Evolutionary conservation across 2,113 vertebrate genomes (phyloP).

Genomic region (Cebus imitator): DNA sequence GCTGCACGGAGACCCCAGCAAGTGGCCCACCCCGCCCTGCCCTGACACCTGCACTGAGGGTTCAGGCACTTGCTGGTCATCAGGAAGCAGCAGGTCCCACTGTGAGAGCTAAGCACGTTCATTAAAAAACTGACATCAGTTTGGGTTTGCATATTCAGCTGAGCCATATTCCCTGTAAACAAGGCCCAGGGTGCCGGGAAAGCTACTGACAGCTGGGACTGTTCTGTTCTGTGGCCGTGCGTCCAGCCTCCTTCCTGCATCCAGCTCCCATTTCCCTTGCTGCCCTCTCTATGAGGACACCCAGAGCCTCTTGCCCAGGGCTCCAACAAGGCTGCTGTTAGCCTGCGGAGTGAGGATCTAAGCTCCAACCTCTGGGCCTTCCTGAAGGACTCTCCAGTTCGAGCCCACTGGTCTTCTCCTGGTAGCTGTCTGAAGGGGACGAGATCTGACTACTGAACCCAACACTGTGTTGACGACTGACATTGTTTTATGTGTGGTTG

Average conservation of each 20-base stretch:
- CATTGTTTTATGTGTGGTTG: accelerated
- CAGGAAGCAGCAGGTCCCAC: not conserved
- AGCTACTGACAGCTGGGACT: too few species aligned
- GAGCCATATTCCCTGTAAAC: not conserved
- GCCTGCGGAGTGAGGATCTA: accelerated
- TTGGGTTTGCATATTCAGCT: not conserved
- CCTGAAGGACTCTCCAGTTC: not conserved
- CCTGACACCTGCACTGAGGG: too few species aligned
- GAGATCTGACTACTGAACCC: accelerated
- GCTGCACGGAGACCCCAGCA: not conserved
- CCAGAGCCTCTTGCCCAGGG: not conserved
- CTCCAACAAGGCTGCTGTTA: not conserved
- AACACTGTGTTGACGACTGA: accelerated
- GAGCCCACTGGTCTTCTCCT: not conserved
- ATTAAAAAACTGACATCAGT: not conserved
- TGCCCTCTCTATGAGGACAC: not conserved
- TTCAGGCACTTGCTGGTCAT: too few species aligned
- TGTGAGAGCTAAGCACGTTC: not conserved
- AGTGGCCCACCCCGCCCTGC: not conserved
- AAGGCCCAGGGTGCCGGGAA: too few species aligned
- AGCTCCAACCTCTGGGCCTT: not conserved
- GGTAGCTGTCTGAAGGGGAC: not conserved
- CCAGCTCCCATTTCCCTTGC: too few species aligned
- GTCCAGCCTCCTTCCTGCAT: not conserved
- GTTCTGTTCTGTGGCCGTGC: not conserved